These are phyloP conservation scores for Noctua janthe DNA, from an alignment of 2,888 invertebrate genomes.

Conservation along the genomic window DNA sequence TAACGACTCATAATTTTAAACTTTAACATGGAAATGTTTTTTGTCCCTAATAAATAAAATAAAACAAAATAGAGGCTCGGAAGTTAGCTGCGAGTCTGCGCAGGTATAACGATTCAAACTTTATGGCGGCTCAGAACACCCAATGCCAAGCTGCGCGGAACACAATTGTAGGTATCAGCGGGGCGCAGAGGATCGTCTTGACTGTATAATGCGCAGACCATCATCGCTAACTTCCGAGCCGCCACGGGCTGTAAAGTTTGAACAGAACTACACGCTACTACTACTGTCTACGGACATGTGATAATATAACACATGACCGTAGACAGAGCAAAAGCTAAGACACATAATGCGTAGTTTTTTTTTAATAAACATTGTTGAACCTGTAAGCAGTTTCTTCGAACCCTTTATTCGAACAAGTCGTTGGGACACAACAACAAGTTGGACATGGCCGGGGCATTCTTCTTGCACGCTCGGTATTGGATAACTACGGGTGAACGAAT, in stretches of 20 bases:
- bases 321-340: neutral
- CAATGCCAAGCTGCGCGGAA: too few species aligned
- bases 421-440: slow-evolving; percentile 1
- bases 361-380: neutral
- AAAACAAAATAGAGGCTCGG: neutral
- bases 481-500: neutral
- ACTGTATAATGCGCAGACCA: too few species aligned
- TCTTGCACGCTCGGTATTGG: slow-evolving; percentile 1
- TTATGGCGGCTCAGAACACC: too few species aligned
- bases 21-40: too few species aligned
- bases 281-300: neutral
- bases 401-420: neutral
- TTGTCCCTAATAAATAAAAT: too few species aligned
- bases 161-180: too few species aligned
- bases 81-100: neutral
- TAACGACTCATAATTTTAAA: too few species aligned
- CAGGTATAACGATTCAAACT: too few species aligned
- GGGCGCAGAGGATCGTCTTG: too few species aligned
- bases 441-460: slow-evolving; percentile 9
- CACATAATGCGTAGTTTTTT: neutral
- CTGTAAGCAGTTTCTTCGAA: slow-evolving; percentile 11
- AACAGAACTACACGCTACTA: neutral
- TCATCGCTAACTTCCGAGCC: neutral
- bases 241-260: neutral
- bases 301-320: neutral